A percentile compares a stretch with the other conserved stretches of the same genome.
These are phyloP conservation scores for Diarsia rubi DNA, from an alignment of 2,888 invertebrate genomes.

Conservation along the genomic window DNA sequence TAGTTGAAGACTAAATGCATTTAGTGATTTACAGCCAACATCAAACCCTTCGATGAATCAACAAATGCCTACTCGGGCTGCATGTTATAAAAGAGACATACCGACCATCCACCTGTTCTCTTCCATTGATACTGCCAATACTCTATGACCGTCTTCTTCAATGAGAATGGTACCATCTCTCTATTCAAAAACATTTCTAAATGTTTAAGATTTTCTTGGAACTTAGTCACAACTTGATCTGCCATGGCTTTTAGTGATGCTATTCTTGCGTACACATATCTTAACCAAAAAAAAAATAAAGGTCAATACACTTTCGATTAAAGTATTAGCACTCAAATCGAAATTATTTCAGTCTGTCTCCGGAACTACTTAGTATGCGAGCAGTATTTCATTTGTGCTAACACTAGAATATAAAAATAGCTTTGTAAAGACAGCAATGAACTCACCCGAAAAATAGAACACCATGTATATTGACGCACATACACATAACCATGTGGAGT, in stretches of 20 bases:
- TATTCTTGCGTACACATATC: conserved; percentile 87
- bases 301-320: not conserved
- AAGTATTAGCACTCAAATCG: not conserved
- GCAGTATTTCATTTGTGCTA: not conserved
- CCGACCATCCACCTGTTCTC: conserved; percentile 88
- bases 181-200: conserved; percentile 84
- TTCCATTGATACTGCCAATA: conserved; percentile 90
- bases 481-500: conserved; percentile 83
- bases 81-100: conserved; percentile 67
- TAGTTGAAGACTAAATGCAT: not conserved
- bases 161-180: conserved; percentile 81
- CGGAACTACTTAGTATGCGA: not conserved
- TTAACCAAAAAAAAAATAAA: conserved; percentile 50
- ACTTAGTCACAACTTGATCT: conserved; percentile 86
- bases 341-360: conserved; percentile 7
- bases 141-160: conserved; percentile 82
- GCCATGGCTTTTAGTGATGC: conserved; percentile 88
- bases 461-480: conserved; percentile 85
- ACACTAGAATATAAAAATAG: not conserved
- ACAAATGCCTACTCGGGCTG: not conserved
- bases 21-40: not conserved
- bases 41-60: not conserved
- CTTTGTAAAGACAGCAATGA: not conserved
- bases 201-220: conserved; percentile 87
- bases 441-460: conserved; percentile 87